Percentiles rank a stretch among this genome's conserved stretches.
Conservation (phyloP, 2,113 vertebrate species). For the Cyphomyrus plagiostoma region DNA sequence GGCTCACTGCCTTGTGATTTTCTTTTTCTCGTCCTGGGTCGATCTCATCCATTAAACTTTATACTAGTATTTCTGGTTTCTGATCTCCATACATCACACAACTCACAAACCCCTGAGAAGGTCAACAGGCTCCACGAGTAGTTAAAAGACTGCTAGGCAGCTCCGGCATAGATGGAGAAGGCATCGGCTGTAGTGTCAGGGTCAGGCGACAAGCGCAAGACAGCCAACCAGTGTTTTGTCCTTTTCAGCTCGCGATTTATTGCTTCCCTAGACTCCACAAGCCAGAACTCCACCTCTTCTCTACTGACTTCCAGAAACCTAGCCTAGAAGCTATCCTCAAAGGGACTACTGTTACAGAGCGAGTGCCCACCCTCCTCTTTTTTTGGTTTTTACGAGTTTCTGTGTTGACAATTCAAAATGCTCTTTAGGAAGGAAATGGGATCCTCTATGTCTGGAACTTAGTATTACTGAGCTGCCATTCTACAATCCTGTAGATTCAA, state of each 20-base stretch:
- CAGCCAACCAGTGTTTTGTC: slow-evolving; percentile 10
- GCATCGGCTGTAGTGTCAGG: not conserved
- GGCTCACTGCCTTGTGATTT: not conserved
- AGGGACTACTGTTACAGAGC: slow-evolving; percentile 13
- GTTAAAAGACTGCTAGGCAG: not conserved
- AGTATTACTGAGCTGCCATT: not conserved
- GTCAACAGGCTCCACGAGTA: slow-evolving; percentile 8
- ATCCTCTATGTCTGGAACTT: not conserved
- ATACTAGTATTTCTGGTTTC: not conserved
- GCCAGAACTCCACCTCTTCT: slow-evolving; percentile 8
- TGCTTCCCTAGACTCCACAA: slow-evolving; percentile 12
- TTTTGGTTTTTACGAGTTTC: not conserved
- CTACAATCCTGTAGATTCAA: not conserved
- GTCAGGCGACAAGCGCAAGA: slow-evolving; percentile 4
- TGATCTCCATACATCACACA: not conserved
- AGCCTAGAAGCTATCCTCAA: slow-evolving; percentile 5
- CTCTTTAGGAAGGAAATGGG: not conserved
- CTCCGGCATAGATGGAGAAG: not conserved
- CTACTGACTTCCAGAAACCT: not conserved
- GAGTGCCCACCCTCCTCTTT: not conserved
- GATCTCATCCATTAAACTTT: not conserved
- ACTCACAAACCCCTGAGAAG: slow-evolving; percentile 4
- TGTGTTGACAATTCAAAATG: not conserved
- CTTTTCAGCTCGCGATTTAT: slow-evolving; percentile 16
- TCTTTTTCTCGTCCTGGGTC: too few species aligned